Conservation (phyloP, 2,797 vertebrate genomes). For the Sphaeramia orbicularis region DNA sequence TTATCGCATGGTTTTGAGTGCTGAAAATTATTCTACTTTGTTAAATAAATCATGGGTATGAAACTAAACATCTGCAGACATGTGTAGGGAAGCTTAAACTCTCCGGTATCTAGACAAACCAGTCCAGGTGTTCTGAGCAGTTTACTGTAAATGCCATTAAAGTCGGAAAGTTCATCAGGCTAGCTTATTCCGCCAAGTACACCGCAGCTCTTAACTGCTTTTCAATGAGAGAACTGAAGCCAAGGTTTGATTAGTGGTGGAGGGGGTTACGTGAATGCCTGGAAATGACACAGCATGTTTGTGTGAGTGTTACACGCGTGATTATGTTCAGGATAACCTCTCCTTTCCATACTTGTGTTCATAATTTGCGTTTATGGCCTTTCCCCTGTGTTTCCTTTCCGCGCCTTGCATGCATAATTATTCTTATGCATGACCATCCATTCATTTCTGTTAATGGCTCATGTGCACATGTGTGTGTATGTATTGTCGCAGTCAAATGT, state of each 20-base stretch:
- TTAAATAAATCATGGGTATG: too few relatives aligned
- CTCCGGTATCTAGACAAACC: background rate
- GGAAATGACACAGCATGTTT: conserved; percentile 54
- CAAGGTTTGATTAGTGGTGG: conserved; percentile 42
- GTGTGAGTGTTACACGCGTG: conserved; percentile 25
- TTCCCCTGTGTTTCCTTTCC: conserved; percentile 32
- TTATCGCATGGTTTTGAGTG: too few relatives aligned
- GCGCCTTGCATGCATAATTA: conserved; percentile 42
- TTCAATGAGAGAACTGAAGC: conserved; percentile 39
- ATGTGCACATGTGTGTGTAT: conserved; percentile 43
- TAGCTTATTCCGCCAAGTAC: conserved; percentile 19
- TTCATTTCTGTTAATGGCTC: conserved; percentile 53
- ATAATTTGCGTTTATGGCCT: conserved; percentile 58
- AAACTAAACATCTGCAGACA: conserved; percentile 11
- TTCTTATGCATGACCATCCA: conserved; percentile 51
- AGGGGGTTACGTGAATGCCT: conserved; percentile 38
- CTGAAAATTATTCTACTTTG: too few relatives aligned
- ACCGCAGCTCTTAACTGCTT: conserved; percentile 39
- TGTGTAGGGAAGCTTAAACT: conserved; percentile 7
- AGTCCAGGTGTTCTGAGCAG: conserved; percentile 44
- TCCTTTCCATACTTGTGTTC: conserved; percentile 30
- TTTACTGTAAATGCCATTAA: conserved; percentile 35
- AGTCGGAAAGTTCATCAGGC: conserved; percentile 32
- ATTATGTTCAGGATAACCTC: conserved; percentile 41
- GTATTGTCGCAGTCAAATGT: conserved; percentile 23